A percentile compares a stretch with the other conserved stretches of the same genome.
phyloP scores from a whole-genome alignment of 2,888 invertebrate species.

The Disparrhopalites patrizii region DNA sequence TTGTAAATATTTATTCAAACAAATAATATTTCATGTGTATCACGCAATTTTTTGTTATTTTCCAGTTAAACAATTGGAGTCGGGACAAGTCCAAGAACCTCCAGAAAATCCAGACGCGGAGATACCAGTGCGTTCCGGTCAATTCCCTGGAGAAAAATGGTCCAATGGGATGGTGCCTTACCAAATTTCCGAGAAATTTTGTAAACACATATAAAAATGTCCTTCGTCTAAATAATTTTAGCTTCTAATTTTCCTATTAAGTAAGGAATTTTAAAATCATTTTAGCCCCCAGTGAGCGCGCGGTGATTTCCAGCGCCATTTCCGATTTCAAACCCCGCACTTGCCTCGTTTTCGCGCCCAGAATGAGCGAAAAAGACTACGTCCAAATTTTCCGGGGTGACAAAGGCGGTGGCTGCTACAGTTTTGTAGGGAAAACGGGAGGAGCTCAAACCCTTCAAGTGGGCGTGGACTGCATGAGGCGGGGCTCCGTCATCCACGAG shows the following conservation, averaged over 20 bases:
- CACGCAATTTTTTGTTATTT: not conserved
- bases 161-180: not conserved
- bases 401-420: not conserved
- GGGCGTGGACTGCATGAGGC: not conserved
- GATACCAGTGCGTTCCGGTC: not conserved
- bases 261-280: too few species aligned
- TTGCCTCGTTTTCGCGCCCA: not conserved
- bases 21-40: too few species aligned
- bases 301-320: not conserved
- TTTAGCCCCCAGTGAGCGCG: too few species aligned
- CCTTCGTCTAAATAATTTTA: too few species aligned
- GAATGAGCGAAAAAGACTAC: not conserved
- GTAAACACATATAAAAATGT: too few species aligned
- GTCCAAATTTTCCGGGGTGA: not conserved
- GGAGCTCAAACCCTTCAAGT: not conserved
- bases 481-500: constrained; percentile 1
- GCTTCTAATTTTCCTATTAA: too few species aligned
- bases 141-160: not conserved
- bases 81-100: not conserved
- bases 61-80: not conserved
- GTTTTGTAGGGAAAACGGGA: not conserved
- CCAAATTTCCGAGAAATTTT: not conserved
- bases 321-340: not conserved
- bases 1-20: not conserved
- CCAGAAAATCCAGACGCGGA: not conserved